phyloP scores from a whole-genome alignment of 2,113 vertebrate species.

The Phaethornis superciliosus region DNA sequence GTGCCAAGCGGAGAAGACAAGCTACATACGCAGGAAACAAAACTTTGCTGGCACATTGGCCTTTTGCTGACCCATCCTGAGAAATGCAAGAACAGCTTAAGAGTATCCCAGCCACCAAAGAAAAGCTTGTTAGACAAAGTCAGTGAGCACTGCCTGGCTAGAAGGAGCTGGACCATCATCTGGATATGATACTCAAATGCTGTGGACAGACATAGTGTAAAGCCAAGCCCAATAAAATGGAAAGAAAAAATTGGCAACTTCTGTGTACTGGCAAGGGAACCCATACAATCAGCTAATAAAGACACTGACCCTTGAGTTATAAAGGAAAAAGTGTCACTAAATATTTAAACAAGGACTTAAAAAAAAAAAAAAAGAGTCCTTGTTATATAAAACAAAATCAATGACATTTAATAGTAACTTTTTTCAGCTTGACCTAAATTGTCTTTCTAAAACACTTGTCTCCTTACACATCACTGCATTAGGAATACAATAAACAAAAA shows the following conservation, averaged over 20 bases:
- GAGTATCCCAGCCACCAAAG: neutral
- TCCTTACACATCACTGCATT: neutral
- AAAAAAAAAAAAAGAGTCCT: neutral
- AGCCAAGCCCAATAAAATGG: neutral
- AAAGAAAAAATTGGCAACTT: neutral
- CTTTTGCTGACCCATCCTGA: neutral
- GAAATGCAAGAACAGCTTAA: neutral
- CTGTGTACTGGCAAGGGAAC: neutral
- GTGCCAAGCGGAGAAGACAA: neutral
- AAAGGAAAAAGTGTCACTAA: neutral
- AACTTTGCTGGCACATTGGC: neutral
- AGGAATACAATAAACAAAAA: neutral
- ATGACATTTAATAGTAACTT: conserved; percentile 9
- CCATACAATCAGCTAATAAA: fast-evolving
- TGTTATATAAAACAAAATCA: neutral
- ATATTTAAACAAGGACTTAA: conserved; percentile 42
- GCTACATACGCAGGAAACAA: neutral
- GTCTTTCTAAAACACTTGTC: neutral
- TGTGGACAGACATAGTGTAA: neutral
- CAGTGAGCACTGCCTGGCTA: neutral
- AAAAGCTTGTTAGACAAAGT: conserved; percentile 15
- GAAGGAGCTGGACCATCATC: neutral
- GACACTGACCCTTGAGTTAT: neutral
- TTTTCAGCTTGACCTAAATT: conserved; percentile 11
- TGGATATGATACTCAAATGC: neutral